These are phyloP conservation scores for Oscheius sp. DNA, from an alignment of 1,140 invertebrate species.

Conservation along the genomic window DNA sequence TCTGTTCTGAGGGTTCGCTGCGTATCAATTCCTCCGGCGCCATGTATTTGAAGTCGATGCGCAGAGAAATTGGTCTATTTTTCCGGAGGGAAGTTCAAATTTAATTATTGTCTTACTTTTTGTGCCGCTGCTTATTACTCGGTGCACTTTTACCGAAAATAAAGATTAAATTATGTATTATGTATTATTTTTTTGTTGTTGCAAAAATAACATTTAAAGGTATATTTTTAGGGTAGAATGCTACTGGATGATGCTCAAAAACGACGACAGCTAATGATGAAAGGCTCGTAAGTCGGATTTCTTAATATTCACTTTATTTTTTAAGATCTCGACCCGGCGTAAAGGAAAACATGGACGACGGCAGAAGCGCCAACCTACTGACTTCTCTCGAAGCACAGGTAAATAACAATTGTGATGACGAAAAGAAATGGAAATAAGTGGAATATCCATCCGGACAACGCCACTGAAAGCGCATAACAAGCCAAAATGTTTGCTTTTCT, in stretches of 20 bases:
- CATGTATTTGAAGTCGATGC: not conserved
- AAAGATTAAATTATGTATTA: not conserved
- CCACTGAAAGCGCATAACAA: too few species aligned
- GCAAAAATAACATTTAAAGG: too few species aligned
- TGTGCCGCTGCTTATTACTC: not conserved
- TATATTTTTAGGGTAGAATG: too few species aligned
- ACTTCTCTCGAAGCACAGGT: not conserved
- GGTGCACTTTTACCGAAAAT: not conserved
- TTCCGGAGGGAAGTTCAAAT: too few species aligned
- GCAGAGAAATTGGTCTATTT: not conserved
- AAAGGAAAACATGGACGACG: not conserved
- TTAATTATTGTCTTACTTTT: not conserved
- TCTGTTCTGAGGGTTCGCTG: not conserved
- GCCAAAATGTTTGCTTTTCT: too few species aligned
- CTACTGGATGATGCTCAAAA: not conserved
- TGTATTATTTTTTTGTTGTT: not conserved
- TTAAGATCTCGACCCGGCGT: too few species aligned
- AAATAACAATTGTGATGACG: too few species aligned
- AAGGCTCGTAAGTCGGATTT: not conserved
- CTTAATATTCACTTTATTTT: too few species aligned
- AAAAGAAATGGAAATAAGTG: too few species aligned
- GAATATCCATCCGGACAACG: too few species aligned
- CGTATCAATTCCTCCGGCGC: not conserved
- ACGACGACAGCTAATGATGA: not conserved
- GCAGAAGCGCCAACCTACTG: not conserved